phyloP scores from a whole-genome alignment of 2,888 invertebrate species.

The Chrysolina haemoptera region DNA sequence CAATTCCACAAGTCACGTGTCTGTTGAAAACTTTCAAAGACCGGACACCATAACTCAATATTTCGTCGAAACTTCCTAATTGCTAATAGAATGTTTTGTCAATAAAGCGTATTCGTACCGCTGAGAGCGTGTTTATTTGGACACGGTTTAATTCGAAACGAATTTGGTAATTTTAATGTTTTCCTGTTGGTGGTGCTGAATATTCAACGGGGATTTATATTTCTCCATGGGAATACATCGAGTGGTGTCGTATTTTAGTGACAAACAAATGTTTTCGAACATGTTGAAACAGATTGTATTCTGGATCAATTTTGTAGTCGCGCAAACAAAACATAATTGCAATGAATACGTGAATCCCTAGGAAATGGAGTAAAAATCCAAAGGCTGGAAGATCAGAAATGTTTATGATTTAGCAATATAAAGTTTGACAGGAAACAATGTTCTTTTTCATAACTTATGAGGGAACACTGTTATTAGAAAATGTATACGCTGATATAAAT shows the following conservation, averaged over 20 bases:
- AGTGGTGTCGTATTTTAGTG: background rate
- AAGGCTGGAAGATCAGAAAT: too few species aligned
- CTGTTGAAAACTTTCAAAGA: constrained; percentile 48
- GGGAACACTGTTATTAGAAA: too few species aligned
- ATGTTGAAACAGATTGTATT: background rate
- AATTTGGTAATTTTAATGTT: constrained; percentile 45
- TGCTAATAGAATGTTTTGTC: constrained; percentile 61
- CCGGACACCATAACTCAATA: constrained; percentile 61
- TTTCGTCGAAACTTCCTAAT: constrained; percentile 59
- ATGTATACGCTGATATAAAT: too few species aligned
- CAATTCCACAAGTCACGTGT: constrained; percentile 58
- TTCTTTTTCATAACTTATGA: too few species aligned
- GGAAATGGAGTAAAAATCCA: too few species aligned
- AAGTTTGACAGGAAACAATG: too few species aligned
- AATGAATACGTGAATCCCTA: too few species aligned
- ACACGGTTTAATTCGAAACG: constrained; percentile 49
- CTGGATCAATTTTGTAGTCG: background rate
- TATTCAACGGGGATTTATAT: constrained; percentile 20
- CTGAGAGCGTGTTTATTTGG: constrained; percentile 42
- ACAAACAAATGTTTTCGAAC: constrained; percentile 1
- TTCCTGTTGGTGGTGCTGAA: constrained; percentile 40
- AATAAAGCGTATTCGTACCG: constrained; percentile 49
- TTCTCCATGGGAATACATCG: constrained; percentile 31
- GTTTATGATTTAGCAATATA: too few species aligned
- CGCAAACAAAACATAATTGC: background rate